phyloP scores from a whole-genome alignment of 2,888 invertebrate species.

The Drosophila mercatorum region DNA sequence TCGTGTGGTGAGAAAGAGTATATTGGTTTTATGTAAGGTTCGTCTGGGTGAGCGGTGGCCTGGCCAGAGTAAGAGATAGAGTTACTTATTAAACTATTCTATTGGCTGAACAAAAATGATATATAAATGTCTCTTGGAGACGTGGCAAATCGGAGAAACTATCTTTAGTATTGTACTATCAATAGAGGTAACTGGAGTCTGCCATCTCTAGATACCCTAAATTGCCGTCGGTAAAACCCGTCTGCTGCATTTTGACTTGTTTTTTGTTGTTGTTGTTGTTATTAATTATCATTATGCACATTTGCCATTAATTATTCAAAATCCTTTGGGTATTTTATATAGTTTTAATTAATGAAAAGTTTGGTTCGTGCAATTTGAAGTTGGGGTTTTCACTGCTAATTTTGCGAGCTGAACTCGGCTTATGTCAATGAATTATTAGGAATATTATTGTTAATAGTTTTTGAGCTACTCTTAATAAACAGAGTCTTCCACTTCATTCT shows the following conservation, averaged over 20 bases:
- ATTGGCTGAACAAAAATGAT: not conserved
- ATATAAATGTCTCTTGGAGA: no score
- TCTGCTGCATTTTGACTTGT: not conserved
- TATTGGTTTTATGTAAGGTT: not conserved
- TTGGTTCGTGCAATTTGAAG: not conserved
- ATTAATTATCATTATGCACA: not conserved
- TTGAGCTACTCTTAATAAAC: no score
- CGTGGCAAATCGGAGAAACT: no score
- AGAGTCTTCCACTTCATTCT: no score
- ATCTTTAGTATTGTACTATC: no score
- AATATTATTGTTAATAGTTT: not conserved
- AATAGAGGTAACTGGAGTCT: no score
- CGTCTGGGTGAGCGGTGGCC: no score
- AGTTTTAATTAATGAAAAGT: constrained; percentile 1
- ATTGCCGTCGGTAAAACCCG: not conserved
- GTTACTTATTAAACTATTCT: not conserved
- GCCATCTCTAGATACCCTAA: no score
- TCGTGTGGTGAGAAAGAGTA: not conserved
- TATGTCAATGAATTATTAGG: not conserved
- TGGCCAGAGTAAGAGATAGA: no score
- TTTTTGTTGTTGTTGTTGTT: not conserved
- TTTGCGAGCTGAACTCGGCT: not conserved
- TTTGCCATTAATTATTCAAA: constrained; percentile 21
- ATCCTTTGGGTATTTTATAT: not conserved
- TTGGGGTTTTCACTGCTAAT: not conserved